These are phyloP conservation scores for Anabacerthia variegaticeps DNA, from an alignment of 2,797 vertebrate species.

Conservation along the genomic window DNA sequence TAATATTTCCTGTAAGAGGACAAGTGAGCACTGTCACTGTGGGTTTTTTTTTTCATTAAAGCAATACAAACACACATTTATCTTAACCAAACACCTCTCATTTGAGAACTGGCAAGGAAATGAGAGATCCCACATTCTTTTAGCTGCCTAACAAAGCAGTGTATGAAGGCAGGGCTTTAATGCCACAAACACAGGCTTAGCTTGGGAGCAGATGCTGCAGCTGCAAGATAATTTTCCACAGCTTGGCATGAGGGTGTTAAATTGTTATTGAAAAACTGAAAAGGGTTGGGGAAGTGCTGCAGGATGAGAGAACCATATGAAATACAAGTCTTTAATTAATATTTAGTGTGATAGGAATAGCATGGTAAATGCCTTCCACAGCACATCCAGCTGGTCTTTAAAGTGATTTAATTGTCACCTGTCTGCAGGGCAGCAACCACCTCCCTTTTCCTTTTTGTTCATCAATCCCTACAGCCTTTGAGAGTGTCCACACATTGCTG, in stretches of 20 bases:
- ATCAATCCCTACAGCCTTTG: not conserved
- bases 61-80: not conserved
- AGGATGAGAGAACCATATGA: not conserved
- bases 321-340: constrained; percentile 17
- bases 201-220: constrained; percentile 12
- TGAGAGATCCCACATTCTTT: not conserved
- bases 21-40: not conserved
- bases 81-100: not conserved
- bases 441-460: not conserved
- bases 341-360: not conserved
- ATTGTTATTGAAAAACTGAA: not conserved
- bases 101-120: not conserved
- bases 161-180: not conserved
- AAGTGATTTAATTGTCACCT: not conserved
- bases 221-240: constrained; percentile 7
- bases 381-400: not conserved
- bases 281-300: not conserved
- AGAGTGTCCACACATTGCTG: not conserved
- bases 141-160: not conserved
- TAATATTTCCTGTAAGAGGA: not conserved
- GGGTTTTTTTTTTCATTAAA: not conserved
- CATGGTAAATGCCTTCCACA: not conserved
- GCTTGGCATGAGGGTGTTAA: constrained; percentile 2
- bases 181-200: not conserved
- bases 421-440: not conserved